Percentiles rank a stretch among this genome's conserved stretches.
phyloP scores from a whole-genome alignment of 2,113 vertebrate species.

The Deroptyus accipitrinus region DNA sequence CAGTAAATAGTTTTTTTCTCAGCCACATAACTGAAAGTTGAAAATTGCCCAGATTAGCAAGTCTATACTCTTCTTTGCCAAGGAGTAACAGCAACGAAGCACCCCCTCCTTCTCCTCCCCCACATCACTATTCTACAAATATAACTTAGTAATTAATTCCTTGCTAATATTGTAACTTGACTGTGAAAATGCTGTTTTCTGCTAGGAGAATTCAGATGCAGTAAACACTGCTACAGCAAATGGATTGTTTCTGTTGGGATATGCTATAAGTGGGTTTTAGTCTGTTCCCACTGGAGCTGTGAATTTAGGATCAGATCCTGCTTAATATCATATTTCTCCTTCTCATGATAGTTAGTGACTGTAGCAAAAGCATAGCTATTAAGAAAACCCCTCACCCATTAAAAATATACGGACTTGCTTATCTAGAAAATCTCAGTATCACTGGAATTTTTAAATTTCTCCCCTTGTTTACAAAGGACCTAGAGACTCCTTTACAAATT shows the following conservation, averaged over 20 bases:
- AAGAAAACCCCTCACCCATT: not conserved
- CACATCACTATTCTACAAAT: not conserved
- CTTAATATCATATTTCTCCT: slow-evolving; percentile 58
- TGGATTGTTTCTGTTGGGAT: slow-evolving; percentile 40
- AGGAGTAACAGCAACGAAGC: not conserved
- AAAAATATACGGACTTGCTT: not conserved
- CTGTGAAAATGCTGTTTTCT: slow-evolving; percentile 43
- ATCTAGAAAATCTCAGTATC: not conserved
- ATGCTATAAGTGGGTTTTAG: slow-evolving; percentile 24
- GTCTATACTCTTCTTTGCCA: not conserved
- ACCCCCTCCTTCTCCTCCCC: rapidly evolving
- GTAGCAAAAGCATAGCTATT: not conserved
- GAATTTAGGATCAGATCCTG: slow-evolving; percentile 54
- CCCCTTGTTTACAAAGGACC: not conserved
- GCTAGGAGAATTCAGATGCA: slow-evolving; percentile 20
- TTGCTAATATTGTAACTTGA: not conserved
- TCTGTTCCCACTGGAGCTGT: slow-evolving; percentile 18
- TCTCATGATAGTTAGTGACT: slow-evolving; percentile 31
- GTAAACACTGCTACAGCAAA: slow-evolving; percentile 30
- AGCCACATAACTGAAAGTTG: not conserved
- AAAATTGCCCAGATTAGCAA: not conserved
- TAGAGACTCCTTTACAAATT: not conserved
- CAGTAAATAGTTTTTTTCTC: not conserved
- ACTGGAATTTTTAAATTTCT: not conserved
- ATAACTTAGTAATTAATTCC: not conserved